Percentiles rank a stretch among this genome's conserved stretches.
phyloP scores from a whole-genome alignment of 2,797 vertebrate genomes.

The Morus bassanus region DNA sequence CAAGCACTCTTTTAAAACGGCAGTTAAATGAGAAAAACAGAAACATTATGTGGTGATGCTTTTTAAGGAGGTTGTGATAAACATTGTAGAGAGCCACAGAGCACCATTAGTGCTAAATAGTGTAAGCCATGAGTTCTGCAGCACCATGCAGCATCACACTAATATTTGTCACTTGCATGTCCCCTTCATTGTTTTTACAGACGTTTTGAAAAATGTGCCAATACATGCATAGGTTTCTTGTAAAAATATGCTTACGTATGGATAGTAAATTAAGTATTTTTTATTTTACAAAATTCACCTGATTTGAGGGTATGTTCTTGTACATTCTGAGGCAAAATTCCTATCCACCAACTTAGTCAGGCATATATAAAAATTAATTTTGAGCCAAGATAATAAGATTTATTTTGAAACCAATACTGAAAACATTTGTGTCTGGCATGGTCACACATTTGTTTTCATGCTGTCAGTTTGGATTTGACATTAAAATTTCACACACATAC shows the following conservation, averaged over 20 bases:
- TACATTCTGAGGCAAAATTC: not conserved
- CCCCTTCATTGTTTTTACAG: not conserved
- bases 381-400: constrained; percentile 15
- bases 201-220: not conserved
- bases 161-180: not conserved
- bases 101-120: not conserved
- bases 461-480: constrained; percentile 42
- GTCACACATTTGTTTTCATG: constrained; percentile 54
- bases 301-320: not conserved
- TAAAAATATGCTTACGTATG: not conserved
- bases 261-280: not conserved
- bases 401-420: not conserved
- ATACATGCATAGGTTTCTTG: not conserved
- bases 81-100: not conserved
- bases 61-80: not conserved
- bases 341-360: not conserved
- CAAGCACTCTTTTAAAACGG: not conserved
- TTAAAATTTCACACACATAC: constrained; percentile 36
- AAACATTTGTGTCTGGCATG: constrained; percentile 42
- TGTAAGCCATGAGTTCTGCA: not conserved
- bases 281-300: not conserved
- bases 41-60: not conserved
- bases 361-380: not conserved
- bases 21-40: not conserved
- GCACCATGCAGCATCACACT: not conserved